These are phyloP conservation scores for Isoperla grammatica DNA, from an alignment of 2,888 invertebrate species.

Conservation along the genomic window DNA sequence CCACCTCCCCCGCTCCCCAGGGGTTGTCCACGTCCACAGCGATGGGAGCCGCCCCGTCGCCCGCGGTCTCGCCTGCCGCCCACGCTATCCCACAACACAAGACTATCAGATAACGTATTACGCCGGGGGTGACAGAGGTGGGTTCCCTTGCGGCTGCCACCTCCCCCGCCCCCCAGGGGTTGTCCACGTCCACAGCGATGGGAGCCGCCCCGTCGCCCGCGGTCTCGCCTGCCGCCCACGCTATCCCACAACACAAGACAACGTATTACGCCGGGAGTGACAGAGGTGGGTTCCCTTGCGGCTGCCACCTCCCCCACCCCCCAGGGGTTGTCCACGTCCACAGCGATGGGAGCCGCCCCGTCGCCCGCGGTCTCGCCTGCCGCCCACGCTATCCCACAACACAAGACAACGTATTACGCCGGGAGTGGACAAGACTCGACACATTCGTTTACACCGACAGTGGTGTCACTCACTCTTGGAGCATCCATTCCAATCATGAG, in stretches of 20 bases:
- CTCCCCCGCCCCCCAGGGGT: constrained; percentile 39
- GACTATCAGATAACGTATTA: no score
- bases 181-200: constrained; percentile 41
- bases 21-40: constrained; percentile 42
- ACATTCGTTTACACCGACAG: no score
- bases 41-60: constrained; percentile 35
- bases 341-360: constrained; percentile 38
- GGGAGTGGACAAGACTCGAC: no score
- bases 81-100: no score
- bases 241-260: no score
- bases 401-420: no score
- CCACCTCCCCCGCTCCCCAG: constrained; percentile 37
- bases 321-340: constrained; percentile 43
- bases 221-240: constrained; percentile 20
- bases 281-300: constrained; percentile 31
- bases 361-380: constrained; percentile 14
- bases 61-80: constrained; percentile 13
- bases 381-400: constrained; percentile 24
- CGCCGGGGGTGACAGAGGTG: constrained; percentile 28
- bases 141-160: constrained; percentile 32
- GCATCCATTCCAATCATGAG: no score
- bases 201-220: constrained; percentile 33
- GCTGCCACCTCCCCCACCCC: constrained; percentile 32
- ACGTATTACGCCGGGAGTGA: constrained; percentile 27
- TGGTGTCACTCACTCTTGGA: no score